phyloP scores from a whole-genome alignment of 1,140 invertebrate genomes.

The Drosophila lacteicornis region DNA sequence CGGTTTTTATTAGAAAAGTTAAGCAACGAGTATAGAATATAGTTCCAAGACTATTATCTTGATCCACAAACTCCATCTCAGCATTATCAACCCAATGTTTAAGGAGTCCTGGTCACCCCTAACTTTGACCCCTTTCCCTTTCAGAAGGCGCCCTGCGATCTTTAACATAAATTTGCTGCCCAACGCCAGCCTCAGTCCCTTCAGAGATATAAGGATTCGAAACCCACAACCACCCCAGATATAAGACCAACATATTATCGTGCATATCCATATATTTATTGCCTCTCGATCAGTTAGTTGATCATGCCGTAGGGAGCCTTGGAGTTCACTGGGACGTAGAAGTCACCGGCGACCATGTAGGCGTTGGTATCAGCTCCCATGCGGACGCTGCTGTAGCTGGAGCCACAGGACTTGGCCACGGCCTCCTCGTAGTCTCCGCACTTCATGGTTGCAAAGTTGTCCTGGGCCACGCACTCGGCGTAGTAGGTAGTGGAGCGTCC shows the following conservation, averaged over 20 bases:
- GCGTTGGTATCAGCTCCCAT: constrained; percentile 84
- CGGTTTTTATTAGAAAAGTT: no score
- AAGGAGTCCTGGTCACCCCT: no score
- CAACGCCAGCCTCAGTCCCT: no score
- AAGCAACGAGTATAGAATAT: no score
- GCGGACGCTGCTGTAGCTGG: constrained; percentile 70
- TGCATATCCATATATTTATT: constrained; percentile 33
- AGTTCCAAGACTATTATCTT: no score
- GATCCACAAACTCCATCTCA: no score
- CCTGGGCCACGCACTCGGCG: constrained; percentile 83
- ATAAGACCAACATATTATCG: not conserved
- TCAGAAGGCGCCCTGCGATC: no score
- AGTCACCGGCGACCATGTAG: constrained; percentile 76
- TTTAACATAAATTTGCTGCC: no score
- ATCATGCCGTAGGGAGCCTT: constrained; percentile 80
- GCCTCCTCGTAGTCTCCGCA: constrained; percentile 69
- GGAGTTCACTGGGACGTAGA: constrained; percentile 69
- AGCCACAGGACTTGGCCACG: constrained; percentile 59
- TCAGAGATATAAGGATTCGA: no score
- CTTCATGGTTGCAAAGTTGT: constrained; percentile 69
- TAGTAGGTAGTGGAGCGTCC: constrained; percentile 87
- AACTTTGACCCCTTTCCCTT: no score
- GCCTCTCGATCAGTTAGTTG: constrained; percentile 37
- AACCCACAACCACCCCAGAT: not conserved
- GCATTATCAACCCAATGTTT: no score